phyloP scores from a whole-genome alignment of 2,113 vertebrate genomes.

The Tetrao urogallus region DNA sequence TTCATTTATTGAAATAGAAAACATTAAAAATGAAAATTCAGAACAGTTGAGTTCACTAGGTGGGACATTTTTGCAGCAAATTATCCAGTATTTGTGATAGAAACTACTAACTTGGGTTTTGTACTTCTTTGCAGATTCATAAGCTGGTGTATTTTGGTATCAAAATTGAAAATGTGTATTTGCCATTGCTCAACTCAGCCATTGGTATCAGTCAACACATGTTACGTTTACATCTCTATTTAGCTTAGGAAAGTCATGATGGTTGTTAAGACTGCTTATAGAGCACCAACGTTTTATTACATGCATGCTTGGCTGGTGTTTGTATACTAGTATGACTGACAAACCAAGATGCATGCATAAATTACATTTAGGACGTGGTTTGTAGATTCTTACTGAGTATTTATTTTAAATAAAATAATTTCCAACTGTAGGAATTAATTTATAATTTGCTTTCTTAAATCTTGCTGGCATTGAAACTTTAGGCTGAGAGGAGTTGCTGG shows the following conservation, averaged over 20 bases:
- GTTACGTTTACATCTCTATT: not conserved
- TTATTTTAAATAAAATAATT: not conserved
- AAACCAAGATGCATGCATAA: rapidly evolving
- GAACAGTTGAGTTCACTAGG: not conserved
- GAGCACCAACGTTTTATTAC: not conserved
- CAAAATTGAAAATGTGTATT: not conserved
- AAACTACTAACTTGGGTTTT: not conserved
- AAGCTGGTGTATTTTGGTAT: not conserved
- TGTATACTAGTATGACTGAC: not conserved
- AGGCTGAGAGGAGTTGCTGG: not conserved
- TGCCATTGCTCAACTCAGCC: not conserved
- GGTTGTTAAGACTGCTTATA: not conserved
- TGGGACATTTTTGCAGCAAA: not conserved
- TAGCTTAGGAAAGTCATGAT: not conserved
- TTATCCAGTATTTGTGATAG: not conserved
- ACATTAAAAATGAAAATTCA: not conserved
- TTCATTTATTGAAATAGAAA: not conserved
- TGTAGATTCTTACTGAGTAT: not conserved
- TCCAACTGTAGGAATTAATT: not conserved
- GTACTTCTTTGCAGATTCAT: not conserved
- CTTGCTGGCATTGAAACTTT: not conserved
- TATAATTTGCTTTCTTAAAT: not conserved
- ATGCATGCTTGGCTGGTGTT: not conserved
- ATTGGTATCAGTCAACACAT: not conserved
- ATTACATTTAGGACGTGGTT: not conserved